Percentiles rank a stretch among this genome's conserved stretches.
phyloP scores from a whole-genome alignment of 2,113 vertebrate genomes.

The Sigmodon hispidus region DNA sequence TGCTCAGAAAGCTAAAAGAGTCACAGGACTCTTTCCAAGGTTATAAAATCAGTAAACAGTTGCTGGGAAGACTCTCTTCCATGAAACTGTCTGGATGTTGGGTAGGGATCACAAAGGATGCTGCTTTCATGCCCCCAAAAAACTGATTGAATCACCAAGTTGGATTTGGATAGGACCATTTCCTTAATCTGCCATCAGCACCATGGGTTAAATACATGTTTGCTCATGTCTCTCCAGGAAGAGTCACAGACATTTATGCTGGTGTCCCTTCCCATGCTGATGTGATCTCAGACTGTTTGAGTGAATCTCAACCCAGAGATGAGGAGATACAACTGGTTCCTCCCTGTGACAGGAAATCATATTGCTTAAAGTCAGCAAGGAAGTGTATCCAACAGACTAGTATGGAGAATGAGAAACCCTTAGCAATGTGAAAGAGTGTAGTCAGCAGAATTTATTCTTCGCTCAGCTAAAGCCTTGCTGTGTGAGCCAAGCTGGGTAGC shows the following conservation, averaged over 20 bases:
- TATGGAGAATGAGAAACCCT: not conserved
- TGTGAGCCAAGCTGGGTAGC: not conserved
- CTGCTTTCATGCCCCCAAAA: not conserved
- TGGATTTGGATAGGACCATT: not conserved
- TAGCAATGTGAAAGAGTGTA: not conserved
- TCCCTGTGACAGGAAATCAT: not conserved
- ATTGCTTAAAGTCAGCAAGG: not conserved
- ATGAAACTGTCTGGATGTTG: not conserved
- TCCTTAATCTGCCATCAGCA: not conserved
- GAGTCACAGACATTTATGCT: not conserved
- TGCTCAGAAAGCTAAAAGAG: not conserved
- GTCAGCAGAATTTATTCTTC: not conserved
- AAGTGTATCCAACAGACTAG: not conserved
- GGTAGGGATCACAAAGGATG: not conserved
- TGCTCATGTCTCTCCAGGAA: not conserved
- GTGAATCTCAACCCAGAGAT: too few relatives aligned
- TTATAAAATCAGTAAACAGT: not conserved
- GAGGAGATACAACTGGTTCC: not conserved
- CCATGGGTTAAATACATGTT: not conserved
- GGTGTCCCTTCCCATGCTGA: not conserved
- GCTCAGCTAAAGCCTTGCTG: not conserved
- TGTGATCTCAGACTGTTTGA: not conserved
- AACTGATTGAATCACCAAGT: not conserved
- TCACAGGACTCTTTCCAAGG: not conserved
- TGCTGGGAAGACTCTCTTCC: not conserved